Conservation (phyloP, 30 jellyfish, hydroid and myxozoan species). For the Catostylus mosaicus region DNA sequence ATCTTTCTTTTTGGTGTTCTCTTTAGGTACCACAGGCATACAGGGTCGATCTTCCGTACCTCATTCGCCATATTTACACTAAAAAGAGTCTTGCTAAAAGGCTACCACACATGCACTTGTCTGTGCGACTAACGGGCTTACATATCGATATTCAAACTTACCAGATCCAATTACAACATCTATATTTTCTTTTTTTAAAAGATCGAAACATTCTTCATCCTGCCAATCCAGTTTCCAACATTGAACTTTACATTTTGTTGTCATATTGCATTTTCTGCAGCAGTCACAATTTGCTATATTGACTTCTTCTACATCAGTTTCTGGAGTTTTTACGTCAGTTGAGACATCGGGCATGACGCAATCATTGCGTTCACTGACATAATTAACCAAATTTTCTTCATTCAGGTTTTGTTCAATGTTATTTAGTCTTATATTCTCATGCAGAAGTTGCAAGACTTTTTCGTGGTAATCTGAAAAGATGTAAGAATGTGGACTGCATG, state of each 20-base stretch:
- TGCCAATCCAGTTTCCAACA: slow-evolving; percentile 39
- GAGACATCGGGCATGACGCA: neutral
- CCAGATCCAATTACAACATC: slow-evolving; percentile 57
- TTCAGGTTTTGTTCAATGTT: neutral
- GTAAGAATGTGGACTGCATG: slow-evolving; percentile 10
- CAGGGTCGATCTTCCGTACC: too few relatives aligned
- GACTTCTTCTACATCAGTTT: neutral
- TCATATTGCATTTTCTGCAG: slow-evolving; percentile 10
- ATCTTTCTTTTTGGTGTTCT: too few relatives aligned
- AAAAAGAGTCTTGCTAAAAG: too few relatives aligned
- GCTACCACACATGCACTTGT: too few relatives aligned
- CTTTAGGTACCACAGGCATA: too few relatives aligned
- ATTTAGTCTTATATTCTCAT: slow-evolving; percentile 9
- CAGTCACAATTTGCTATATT: slow-evolving; percentile 11
- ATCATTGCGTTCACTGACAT: neutral
- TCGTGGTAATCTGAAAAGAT: slow-evolving; percentile 51
- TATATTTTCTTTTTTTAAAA: neutral
- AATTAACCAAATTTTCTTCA: too few relatives aligned
- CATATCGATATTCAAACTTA: neutral
- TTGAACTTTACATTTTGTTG: neutral
- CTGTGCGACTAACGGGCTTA: too few relatives aligned
- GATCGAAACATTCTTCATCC: neutral
- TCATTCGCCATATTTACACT: too few relatives aligned
- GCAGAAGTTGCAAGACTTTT: slow-evolving; percentile 27
- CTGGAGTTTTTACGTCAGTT: neutral